Evolutionary conservation across 2,888 invertebrate genomes (phyloP), one percentile per base, ranked within the genome.

Genomic region (Neoascia interrupta): DNA sequence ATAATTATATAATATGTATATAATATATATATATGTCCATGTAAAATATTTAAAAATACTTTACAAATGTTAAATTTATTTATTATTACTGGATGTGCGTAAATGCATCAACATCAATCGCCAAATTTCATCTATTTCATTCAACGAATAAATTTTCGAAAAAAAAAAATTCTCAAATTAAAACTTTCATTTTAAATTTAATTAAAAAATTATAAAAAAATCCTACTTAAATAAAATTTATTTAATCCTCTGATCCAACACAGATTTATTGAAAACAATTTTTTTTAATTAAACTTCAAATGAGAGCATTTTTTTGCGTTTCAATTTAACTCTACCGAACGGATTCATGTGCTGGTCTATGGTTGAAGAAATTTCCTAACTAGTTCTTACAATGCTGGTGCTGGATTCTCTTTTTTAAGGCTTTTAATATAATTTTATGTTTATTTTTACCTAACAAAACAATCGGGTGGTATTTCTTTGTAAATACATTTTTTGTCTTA

Each of bases 1-100:
- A 75, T 74, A 81, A 72, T 81, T 85, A 83, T 84, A 82, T 82
- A 83, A 81, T 84, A 83, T 81, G 81, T 81, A 81, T 84, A 74
- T 82, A 82, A 73, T 84, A 64, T 83, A 79, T 83, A 81, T 81
- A 39, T 61, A 76, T 81, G 23, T 75, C 75, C 80, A 81, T 84
- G 83, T 84, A 84, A 84, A 81, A 83, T 82, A 83, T 83, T 82
- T 81, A 74, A 69, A 81, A 81, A 81, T 81, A 74, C 64, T 81
- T 82, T 69, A 80, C 80, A 80, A 74, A 68, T 66, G 45, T 51
- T 76, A 43, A 5, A 58, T 64, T 64, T 66, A 23, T 49, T 6
- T 66, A 60, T 79, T 79, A 61, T 73, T 73, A 73, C 51, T 49
- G 61, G 26, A 60, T 79, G 79, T 79, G 79, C 79, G 79, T 79